phyloP scores from a whole-genome alignment of 2,888 invertebrate species.

The Bimastos eiseni region DNA sequence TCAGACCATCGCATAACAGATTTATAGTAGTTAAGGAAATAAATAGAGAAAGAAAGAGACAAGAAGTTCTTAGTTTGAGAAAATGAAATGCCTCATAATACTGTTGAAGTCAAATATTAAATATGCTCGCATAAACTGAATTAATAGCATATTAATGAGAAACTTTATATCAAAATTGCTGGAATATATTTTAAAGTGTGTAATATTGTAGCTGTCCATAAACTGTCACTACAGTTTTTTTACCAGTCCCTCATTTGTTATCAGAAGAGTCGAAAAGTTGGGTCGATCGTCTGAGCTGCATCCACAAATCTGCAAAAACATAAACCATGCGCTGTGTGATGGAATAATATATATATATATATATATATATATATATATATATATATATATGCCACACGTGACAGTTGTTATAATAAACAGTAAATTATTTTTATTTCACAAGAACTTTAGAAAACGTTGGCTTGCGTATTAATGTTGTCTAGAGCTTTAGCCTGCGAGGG shows the following conservation, averaged over 20 bases:
- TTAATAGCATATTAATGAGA: not conserved
- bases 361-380: too few relatives aligned
- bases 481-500: too few relatives aligned
- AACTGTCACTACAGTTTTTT: too few relatives aligned
- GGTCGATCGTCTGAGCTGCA: not conserved
- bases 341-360: not conserved
- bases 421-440: too few relatives aligned
- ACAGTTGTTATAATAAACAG: too few relatives aligned
- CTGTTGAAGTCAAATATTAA: not conserved
- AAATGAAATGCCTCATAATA: not conserved
- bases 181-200: not conserved
- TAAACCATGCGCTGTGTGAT: not conserved
- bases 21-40: too few relatives aligned
- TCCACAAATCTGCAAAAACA: constrained; percentile 14
- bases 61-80: too few relatives aligned
- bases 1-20: not conserved
- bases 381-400: too few relatives aligned
- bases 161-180: not conserved
- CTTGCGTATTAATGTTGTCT: too few relatives aligned
- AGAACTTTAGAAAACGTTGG: too few relatives aligned
- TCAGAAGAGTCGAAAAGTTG: constrained; percentile 20
- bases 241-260: not conserved
- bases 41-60: too few relatives aligned
- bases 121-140: not conserved
- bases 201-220: not conserved